Evolutionary conservation across 2,888 invertebrate genomes (phyloP).

Genomic region (Nesidiocoris tenuis): DNA sequence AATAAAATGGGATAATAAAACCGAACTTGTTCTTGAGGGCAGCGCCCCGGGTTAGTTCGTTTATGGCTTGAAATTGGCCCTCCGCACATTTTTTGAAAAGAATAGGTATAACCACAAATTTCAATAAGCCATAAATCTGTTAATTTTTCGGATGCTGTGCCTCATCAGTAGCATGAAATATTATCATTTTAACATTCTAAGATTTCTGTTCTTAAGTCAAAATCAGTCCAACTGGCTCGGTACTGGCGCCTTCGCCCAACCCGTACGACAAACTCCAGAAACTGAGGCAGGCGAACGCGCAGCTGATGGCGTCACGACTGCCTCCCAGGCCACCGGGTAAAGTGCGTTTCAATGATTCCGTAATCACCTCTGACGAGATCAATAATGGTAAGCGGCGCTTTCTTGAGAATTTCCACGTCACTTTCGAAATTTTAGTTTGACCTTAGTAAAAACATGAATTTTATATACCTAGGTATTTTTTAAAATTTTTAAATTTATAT

Average conservation of each 20-base stretch:
- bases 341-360: conserved; percentile 40
- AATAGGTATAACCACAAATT: not conserved
- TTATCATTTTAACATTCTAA: not conserved
- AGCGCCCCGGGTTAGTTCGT: no score
- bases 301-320: conserved; percentile 21
- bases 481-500: not conserved
- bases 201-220: conserved; percentile 19
- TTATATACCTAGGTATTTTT: not conserved
- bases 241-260: conserved; percentile 30
- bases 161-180: not conserved
- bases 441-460: not conserved
- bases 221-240: conserved; percentile 40
- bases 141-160: not conserved
- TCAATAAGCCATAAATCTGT: not conserved
- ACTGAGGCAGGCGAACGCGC: conserved; percentile 32
- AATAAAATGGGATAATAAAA: no score
- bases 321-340: conserved; percentile 26
- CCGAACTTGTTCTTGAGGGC: no score
- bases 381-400: not conserved
- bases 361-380: conserved; percentile 17
- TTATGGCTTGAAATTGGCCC: no score
- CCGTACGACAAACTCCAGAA: conserved; percentile 42
- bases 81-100: not conserved
- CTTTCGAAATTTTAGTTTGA: not conserved
- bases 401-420: not conserved